Evolutionary conservation across 2,113 vertebrate species (phyloP), one percentile per base, ranked within the genome.

Genomic region (Corythaeola cristata): DNA sequence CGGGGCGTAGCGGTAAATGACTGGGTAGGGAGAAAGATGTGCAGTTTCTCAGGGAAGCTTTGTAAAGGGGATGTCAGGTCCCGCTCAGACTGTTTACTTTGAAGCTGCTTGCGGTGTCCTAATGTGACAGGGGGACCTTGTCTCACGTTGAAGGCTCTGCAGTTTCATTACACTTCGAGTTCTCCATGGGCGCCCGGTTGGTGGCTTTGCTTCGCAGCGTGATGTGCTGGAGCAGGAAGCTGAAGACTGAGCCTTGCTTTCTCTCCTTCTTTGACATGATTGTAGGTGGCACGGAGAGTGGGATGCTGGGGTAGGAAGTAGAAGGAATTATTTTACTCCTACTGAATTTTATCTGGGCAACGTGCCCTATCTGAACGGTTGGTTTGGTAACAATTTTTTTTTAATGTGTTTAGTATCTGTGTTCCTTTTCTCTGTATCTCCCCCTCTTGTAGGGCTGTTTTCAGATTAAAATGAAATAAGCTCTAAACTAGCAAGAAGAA

Each of bases 341-440:
- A 89, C 87, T 95, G 63, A 81, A 89, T 95, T 91, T 79, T 92
- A 50, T 96, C 87, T 97, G 93, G 94, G 97, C 94, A 96, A 47
- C 0, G 0, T 92, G 92, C 93, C 93, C 71, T 90, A 20, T 96
- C 73, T 83, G 91, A 96, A 91, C 94, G 91, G 86, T 95, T 95
- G 93, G 90, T 85, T 89, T 82, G 71, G 77, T 78, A 89, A 86
- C 32, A 26, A 84, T 53, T 66, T 67, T 53, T 67, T 85, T 53
- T 52, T 67, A 73, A 67, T 41, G 44, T 80, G 47, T 44, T 89
- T 86, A 50, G 55, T 96, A 67, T 93, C 55, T 74, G 32, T 44
- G 63, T n/a, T 91, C 58, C 88, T 18, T 82, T 85, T 89, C 63
- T 94, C 62, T 22, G 28, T 87, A 24, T 73, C 30, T 75, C 19